Evolutionary conservation across 1,140 invertebrate species (phyloP).

Genomic region (Drosophila athabasca): DNA sequence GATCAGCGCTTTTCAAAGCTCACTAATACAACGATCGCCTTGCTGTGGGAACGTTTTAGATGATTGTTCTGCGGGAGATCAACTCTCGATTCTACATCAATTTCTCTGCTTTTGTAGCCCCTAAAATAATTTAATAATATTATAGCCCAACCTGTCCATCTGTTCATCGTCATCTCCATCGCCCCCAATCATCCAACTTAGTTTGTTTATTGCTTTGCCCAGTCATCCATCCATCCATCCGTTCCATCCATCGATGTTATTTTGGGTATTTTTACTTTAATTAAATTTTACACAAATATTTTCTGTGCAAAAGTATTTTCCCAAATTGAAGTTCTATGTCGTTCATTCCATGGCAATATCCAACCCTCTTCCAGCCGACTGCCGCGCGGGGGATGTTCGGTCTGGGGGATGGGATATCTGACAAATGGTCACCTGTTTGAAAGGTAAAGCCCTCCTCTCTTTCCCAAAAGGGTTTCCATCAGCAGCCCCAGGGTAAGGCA

Average conservation of each 20-base stretch:
- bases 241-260: conserved; percentile 49
- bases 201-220: conserved; percentile 32
- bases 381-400: background rate
- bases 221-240: conserved; percentile 2
- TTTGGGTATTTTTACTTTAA: conserved; percentile 66
- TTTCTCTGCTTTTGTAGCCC: background rate
- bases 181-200: conserved; percentile 10
- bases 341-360: background rate
- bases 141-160: background rate
- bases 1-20: background rate
- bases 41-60: no score
- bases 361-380: conserved; percentile 10
- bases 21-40: conserved; percentile 2
- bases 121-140: no score
- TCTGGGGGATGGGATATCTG: conserved; percentile 1
- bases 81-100: background rate
- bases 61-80: no score
- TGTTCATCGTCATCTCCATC: background rate
- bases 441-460: conserved; percentile 30
- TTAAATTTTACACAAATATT: conserved; percentile 79
- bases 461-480: conserved; percentile 48
- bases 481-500: background rate
- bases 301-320: conserved; percentile 61
- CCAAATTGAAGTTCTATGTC: conserved; percentile 58
- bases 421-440: conserved; percentile 55